Evolutionary conservation across 2,888 invertebrate species (phyloP), one percentile per base, ranked within the genome.

Genomic region (Stenodera caucasica): DNA sequence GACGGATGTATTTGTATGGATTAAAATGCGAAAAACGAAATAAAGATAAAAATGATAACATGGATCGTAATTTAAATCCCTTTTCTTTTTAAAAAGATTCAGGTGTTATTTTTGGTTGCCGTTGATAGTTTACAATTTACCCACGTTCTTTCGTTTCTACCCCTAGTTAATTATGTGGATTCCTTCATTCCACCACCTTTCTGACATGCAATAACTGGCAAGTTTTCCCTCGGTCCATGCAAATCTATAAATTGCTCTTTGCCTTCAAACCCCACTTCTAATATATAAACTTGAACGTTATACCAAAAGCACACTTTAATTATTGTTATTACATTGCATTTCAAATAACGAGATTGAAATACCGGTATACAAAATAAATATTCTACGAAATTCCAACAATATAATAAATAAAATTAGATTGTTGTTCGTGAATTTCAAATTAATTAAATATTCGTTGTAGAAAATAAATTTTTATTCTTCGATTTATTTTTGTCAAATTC

Each of bases 161-260:
- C 69, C 65, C 66, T 65, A 70, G 72, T 74, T 74, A 74, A 72
- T 72, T 74, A 74, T 70, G 67, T 65, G 71, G 66, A 72, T 72
- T 74, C 73, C 72, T 72, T 66, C 72, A 70, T 74, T 72, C 72
- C 65, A 72, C 70, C 68, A 67, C 67, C 68, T 72, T 45, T 70
- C 71, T 72, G 70, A 64, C 70, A 68, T 69, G 66, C 67, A 70
- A 69, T 69, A 70, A 67, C 68, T 66, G 66, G 65, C 67, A 66
- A 58, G 58, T 61, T 63, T 64, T 67, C 66, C 63, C 63, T 55
- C 64, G 65, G 66, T 63, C 60, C 64, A 61, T 67, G 67, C 63
- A 65, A 67, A 67, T 66, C 67, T 71, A 70, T 70, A 71, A 70
- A 70, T 70, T 70, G 65, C 67, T 61, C 59, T 67, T 66, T 66